Percentiles rank a stretch among this genome's conserved stretches.
Conservation (phyloP, 2,888 invertebrate genomes). For the Nemoura dubitans region DNA sequence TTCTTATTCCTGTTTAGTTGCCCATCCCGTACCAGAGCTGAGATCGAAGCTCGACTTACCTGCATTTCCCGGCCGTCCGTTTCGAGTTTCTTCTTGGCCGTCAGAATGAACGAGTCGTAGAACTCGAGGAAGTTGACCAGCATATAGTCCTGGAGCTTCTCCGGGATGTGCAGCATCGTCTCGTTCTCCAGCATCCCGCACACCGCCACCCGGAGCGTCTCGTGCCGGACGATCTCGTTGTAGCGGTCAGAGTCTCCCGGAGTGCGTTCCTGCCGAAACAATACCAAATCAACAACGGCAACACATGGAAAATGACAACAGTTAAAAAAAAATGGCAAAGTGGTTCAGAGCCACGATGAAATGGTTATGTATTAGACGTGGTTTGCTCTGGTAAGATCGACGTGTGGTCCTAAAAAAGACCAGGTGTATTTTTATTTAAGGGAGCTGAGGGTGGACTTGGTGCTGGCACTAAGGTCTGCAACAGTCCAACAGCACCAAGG, state of each 20-base stretch:
- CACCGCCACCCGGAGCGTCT: constrained; percentile 66
- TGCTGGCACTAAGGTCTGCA: too few relatives aligned
- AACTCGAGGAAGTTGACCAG: constrained; percentile 64
- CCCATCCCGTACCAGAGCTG: background rate
- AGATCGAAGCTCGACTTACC: constrained; percentile 54
- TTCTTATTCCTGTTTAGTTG: too few relatives aligned
- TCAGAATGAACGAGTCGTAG: constrained; percentile 63
- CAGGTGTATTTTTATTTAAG: too few relatives aligned
- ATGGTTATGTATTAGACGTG: too few relatives aligned
- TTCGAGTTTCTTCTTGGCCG: constrained; percentile 59
- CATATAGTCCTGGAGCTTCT: constrained; percentile 62
- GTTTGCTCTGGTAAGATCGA: too few relatives aligned
- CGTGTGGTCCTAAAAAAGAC: too few relatives aligned
- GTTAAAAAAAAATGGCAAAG: too few relatives aligned
- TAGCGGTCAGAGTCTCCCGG: constrained; percentile 62
- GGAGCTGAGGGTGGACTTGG: too few relatives aligned
- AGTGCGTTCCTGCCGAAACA: constrained; percentile 59
- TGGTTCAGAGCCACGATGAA: too few relatives aligned
- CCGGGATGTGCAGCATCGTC: constrained; percentile 56
- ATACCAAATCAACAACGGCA: constrained; percentile 48
- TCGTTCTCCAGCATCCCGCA: constrained; percentile 65
- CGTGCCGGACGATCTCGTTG: constrained; percentile 66
- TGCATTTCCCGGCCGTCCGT: constrained; percentile 60
- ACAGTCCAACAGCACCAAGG: too few relatives aligned
- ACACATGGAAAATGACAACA: too few relatives aligned